Conservation (phyloP, 1,140 invertebrate genomes). For the Teleopsis dalmanni region DNA sequence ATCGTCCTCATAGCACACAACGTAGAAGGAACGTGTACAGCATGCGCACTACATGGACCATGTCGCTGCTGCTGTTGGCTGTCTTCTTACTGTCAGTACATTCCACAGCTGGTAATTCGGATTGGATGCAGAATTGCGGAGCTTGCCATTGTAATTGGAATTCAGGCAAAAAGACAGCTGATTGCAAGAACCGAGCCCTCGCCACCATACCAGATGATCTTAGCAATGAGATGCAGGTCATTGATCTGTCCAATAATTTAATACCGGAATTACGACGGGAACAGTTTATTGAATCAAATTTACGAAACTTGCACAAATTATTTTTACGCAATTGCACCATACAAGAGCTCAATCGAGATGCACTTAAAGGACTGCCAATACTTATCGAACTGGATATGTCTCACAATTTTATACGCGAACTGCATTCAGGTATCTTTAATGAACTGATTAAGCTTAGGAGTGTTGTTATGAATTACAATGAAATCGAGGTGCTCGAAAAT, state of each 20-base stretch:
- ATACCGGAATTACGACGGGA: constrained; percentile 57
- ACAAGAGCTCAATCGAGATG: constrained; percentile 58
- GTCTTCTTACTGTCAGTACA: too few species aligned
- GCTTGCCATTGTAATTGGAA: constrained; percentile 71
- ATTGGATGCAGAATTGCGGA: constrained; percentile 51
- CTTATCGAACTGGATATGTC: constrained; percentile 81
- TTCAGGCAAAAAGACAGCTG: constrained; percentile 71
- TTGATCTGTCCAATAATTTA: constrained; percentile 67
- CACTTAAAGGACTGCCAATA: constrained; percentile 66
- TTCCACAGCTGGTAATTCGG: constrained; percentile 35
- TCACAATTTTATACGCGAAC: constrained; percentile 59
- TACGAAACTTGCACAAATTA: constrained; percentile 76
- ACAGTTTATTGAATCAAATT: constrained; percentile 60
- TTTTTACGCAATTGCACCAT: constrained; percentile 65
- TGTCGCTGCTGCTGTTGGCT: constrained; percentile 1
- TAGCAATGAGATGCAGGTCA: constrained; percentile 64
- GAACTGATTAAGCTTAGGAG: constrained; percentile 61
- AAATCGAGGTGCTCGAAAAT: constrained; percentile 61
- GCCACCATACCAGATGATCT: constrained; percentile 61
- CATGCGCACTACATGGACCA: not conserved
- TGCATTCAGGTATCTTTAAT: constrained; percentile 64
- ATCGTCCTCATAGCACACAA: not conserved
- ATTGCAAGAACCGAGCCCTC: constrained; percentile 60
- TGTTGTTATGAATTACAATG: constrained; percentile 65
- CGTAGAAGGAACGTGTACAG: not conserved